phyloP scores from a whole-genome alignment of 2,888 invertebrate species.

The Monochamus alternatus region DNA sequence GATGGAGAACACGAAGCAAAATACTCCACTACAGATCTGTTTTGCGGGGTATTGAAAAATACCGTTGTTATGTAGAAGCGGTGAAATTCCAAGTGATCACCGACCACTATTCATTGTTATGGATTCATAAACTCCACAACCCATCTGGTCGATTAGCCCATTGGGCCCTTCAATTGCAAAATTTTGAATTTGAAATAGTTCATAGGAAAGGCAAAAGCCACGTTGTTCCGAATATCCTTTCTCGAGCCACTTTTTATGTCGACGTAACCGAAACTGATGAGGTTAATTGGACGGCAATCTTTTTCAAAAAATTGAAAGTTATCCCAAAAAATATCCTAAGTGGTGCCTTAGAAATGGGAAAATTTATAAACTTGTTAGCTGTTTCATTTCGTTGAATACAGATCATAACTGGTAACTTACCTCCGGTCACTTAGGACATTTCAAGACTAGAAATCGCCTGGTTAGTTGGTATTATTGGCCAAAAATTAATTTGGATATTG shows the following conservation, averaged over 20 bases:
- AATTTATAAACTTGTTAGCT: background rate
- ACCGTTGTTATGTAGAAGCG: background rate
- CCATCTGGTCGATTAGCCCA: no score
- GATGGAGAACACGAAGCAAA: background rate
- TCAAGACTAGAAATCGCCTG: background rate
- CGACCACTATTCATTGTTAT: no score
- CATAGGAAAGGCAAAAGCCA: no score
- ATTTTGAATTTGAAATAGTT: no score
- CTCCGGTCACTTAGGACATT: background rate
- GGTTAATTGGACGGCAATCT: no score
- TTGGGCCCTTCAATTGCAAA: no score
- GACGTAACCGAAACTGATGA: no score
- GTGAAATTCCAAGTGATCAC: no score
- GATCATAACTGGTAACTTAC: background rate
- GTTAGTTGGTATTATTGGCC: conserved; percentile 4
- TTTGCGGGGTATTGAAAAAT: background rate
- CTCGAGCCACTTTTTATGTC: no score
- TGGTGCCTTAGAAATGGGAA: background rate
- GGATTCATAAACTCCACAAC: no score
- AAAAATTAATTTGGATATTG: background rate
- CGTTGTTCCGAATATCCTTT: no score
- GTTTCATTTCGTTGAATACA: background rate
- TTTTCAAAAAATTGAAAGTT: background rate
- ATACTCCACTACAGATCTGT: background rate
- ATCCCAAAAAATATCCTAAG: background rate